These are phyloP conservation scores for Centropus unirufus DNA, from an alignment of 2,113 vertebrate species.

Conservation along the genomic window DNA sequence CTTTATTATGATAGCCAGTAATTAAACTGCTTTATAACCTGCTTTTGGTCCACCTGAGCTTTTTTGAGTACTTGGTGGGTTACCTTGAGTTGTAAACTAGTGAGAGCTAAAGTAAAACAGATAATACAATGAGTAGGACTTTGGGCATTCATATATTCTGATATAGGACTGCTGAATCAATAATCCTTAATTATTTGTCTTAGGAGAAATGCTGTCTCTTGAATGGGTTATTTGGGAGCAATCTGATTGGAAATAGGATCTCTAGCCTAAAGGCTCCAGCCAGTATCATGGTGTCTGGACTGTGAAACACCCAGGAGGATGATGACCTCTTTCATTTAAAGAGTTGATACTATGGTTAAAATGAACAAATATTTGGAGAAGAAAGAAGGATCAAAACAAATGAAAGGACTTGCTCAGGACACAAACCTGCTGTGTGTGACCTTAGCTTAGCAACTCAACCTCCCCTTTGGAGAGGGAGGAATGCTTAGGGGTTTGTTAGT, in stretches of 20 bases:
- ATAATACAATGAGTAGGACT: neutral
- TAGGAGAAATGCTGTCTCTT: neutral
- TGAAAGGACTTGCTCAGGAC: neutral
- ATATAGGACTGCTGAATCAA: neutral
- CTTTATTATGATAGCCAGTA: neutral
- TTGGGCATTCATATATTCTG: neutral
- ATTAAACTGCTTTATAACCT: neutral
- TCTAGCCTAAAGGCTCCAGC: neutral
- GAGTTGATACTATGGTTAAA: neutral
- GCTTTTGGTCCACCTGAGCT: neutral
- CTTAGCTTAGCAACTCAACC: neutral
- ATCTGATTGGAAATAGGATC: neutral
- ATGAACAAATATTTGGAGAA: conserved; percentile 18
- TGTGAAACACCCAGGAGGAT: neutral
- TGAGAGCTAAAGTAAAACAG: neutral
- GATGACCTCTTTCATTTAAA: neutral
- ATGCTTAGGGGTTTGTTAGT: neutral
- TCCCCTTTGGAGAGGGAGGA: neutral
- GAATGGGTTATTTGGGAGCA: neutral
- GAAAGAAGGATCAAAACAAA: neutral
- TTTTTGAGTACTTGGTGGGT: neutral
- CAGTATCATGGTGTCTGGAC: neutral
- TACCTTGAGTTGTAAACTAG: neutral
- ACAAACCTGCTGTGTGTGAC: neutral
- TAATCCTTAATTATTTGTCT: neutral